Percentiles rank a stretch among this genome's conserved stretches.
Evolutionary conservation across 30 jellyfish, hydroid and myxozoan genomes (phyloP).

Genomic region (Aurelia sp.): DNA sequence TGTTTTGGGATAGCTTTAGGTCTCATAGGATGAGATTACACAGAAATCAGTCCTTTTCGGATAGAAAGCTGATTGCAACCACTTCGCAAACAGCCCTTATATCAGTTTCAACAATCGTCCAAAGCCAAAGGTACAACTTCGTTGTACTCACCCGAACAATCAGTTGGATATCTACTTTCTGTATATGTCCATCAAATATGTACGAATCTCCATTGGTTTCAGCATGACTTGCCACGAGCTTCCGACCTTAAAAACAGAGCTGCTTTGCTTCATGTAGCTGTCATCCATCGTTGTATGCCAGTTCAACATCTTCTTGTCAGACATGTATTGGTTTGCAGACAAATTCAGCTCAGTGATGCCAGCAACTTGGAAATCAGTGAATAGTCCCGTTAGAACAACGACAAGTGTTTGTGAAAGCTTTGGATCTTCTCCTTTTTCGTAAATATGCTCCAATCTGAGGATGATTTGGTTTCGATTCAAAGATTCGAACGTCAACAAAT

Average conservation of each 20-base stretch:
- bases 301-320: conserved; percentile 70
- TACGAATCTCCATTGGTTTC: conserved; percentile 85
- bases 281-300: conserved; percentile 73
- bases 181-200: conserved; percentile 19
- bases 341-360: conserved; percentile 76
- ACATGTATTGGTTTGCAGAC: conserved; percentile 80
- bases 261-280: not conserved
- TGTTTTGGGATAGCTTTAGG: no score
- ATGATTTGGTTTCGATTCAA: conserved; percentile 25
- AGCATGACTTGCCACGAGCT: conserved; percentile 30
- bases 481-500: conserved; percentile 85
- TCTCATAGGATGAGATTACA: no score
- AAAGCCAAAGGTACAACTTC: no score
- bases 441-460: conserved; percentile 80
- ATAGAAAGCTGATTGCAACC: no score
- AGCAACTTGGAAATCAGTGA: conserved; percentile 70
- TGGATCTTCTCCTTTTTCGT: conserved; percentile 80
- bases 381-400: conserved; percentile 62
- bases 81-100: no score
- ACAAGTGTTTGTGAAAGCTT: conserved; percentile 67
- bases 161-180: not conserved
- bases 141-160: no score
- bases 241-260: conserved; percentile 7
- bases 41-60: no score
- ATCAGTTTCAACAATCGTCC: no score